Base-by-base conservation (phyloP, 2,888 invertebrate species). In the Andrena fulva region DNA sequence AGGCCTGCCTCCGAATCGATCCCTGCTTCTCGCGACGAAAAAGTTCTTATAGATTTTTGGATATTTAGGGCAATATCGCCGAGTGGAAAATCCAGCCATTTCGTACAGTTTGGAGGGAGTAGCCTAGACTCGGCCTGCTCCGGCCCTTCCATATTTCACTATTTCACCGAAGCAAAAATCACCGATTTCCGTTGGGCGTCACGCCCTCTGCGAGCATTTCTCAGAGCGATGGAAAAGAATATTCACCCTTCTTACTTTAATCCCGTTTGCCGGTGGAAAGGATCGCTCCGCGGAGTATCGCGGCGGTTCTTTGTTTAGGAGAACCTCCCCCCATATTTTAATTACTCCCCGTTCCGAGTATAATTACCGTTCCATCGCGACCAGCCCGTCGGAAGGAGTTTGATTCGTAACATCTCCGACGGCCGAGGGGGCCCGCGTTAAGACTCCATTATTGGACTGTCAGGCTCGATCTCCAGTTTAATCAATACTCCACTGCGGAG, bases 381-480 rank as follows among this genome's bases (percentile, higher is more conserved):
- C 16, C 24, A 29, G n/a, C 24, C 59, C 62, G 75, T 48, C 59
- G 66, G 71, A 77, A 64, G 78, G 48, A 80, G 79, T 80, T 72
- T 80, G 79, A 83, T 80, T 80, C 66, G 76, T 83, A 85, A 85
- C 79, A 75, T 73, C 85, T 60, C 69, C 42, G 42, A 42, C 16
- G 42, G 42, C 42, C 4, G 42, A 42, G 16, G 79, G 62, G 64
- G 59, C 33, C 71, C 74, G 60, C 84, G 84, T 84, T 85, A 85
- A 84, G 84, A 77, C 77, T 72, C 81, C 62, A 69, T 85, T 81
- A 84, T 84, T 85, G 84, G 64, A 81, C 83, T 75, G 84, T 77
- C 80, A 77, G 74, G 54, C 59, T 72, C 72, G 66, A 78, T 80
- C 75, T 84, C 74, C 42, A 84, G 81, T 84, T 81, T 77, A 81